A percentile compares a stretch with the other conserved stretches of the same genome.
Conservation (phyloP, 2,888 invertebrate genomes). For the Melitaea athalia region DNA sequence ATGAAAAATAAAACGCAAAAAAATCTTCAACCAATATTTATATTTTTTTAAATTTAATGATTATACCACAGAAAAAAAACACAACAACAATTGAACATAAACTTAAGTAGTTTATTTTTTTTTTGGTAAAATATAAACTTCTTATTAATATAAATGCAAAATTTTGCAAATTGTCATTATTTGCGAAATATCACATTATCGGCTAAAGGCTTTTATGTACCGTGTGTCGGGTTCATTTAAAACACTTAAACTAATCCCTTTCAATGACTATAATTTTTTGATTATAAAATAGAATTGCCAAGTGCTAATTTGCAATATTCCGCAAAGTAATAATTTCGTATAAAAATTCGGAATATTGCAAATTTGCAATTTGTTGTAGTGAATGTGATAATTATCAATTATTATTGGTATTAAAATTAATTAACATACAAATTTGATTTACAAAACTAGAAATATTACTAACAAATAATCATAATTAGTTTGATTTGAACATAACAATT, state of each 20-base stretch:
- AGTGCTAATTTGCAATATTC: not conserved
- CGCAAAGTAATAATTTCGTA: not conserved
- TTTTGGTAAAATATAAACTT: constrained; percentile 17
- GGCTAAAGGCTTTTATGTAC: not conserved
- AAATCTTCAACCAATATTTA: not conserved
- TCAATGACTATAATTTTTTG: not conserved
- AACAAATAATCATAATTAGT: not conserved
- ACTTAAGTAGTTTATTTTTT: constrained; percentile 4
- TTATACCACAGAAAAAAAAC: constrained; percentile 20
- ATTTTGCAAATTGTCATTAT: constrained; percentile 14
- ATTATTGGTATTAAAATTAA: not conserved
- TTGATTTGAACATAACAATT: too few species aligned
- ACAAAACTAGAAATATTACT: not conserved
- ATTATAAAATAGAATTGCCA: not conserved
- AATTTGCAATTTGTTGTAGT: not conserved
- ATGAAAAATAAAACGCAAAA: not conserved
- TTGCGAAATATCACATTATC: constrained; percentile 10
- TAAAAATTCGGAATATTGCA: not conserved
- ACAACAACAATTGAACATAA: constrained; percentile 12
- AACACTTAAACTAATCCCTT: too few species aligned
- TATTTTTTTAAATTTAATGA: not conserved
- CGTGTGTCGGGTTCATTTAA: too few species aligned
- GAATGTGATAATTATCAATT: not conserved
- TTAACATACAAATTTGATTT: not conserved
- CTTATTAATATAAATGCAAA: constrained; percentile 1